Evolutionary conservation across 2,888 invertebrate genomes (phyloP).

Genomic region (Agriopis marginaria): DNA sequence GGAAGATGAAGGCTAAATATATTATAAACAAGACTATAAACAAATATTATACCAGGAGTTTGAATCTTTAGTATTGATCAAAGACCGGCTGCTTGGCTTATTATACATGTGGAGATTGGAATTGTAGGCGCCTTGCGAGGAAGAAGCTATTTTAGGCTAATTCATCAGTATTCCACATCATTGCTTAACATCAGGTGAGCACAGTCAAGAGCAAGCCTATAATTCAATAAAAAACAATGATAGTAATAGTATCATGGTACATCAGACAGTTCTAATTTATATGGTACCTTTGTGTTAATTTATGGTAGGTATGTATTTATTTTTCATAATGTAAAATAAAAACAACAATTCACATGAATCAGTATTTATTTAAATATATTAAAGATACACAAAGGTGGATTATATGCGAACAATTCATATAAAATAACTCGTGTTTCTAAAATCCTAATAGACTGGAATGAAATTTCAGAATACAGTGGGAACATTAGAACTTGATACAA

Average conservation of each 20-base stretch:
- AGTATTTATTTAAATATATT: slow-evolving; percentile 44
- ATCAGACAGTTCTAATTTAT: too few species aligned
- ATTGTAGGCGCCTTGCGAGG: background rate
- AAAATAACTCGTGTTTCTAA: slow-evolving; percentile 34
- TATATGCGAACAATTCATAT: slow-evolving; percentile 34
- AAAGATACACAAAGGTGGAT: slow-evolving; percentile 42
- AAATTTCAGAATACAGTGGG: slow-evolving; percentile 19
- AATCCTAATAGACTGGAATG: slow-evolving; percentile 24
- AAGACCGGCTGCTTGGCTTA: background rate
- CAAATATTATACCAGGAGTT: background rate
- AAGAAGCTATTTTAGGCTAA: background rate
- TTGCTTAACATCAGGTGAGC: too few species aligned
- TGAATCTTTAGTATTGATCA: background rate
- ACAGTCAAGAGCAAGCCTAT: too few species aligned
- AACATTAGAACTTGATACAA: slow-evolving; percentile 26
- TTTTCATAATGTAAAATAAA: background rate
- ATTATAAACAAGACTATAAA: background rate
- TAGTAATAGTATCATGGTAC: too few species aligned
- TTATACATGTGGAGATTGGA: background rate
- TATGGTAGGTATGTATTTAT: too few species aligned
- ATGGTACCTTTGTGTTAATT: too few species aligned
- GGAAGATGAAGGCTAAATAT: slow-evolving; percentile 72
- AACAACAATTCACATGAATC: slow-evolving; percentile 24
- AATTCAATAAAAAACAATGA: background rate
- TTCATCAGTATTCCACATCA: background rate